Evolutionary conservation across 2,797 vertebrate genomes (phyloP), one percentile per base, ranked within the genome.

Genomic region (Amblyopsis hoosieri): DNA sequence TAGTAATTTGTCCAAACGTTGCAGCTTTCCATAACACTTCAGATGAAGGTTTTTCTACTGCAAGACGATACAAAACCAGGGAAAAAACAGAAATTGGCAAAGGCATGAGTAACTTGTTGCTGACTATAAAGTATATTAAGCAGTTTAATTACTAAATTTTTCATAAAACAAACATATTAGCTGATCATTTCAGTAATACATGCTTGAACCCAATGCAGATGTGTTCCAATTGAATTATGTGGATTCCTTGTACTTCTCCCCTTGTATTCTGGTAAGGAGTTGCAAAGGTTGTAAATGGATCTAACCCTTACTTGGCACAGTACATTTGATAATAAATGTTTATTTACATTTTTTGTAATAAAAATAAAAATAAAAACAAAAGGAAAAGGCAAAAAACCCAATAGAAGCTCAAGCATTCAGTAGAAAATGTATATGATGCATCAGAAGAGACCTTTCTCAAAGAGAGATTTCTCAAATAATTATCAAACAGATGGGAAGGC

Each of bases 121-220:
- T 69, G 59, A 65, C 60, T 52, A 62, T 11, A 64, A 52, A 72
- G 74, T 71, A 84, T 80, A 79, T 76, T 52, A 77, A 68, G 54
- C 70, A 62, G 69, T 42, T 49, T 57, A 72, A 42, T 42, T 9
- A 56, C 64, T 69, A 56, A n/a, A 66, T 55, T 65, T 58, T 46
- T 52, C 1, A 57, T 53, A 9, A 55, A 50, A 15, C 46, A 12
- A 53, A 54, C 14, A 54, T 14, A 45, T 15, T 13, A 49, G 55
- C 12, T n/a, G 54, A 60, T 14, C 12, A 33, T 52, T 56, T 58
- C 46, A 72, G 55, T 64, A 64, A 72, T 54, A 65, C 86, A 91
- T 89, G 86, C 85, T 79, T 68, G 83, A 81, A 82, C 76, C 63
- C 75, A 86, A 45, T 12, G 46, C 46, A 47, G 60, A 74, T 80